A percentile compares a stretch with the other conserved stretches of the same genome.
Evolutionary conservation across 1,140 invertebrate genomes (phyloP).

Genomic region (Sinella curviseta): DNA sequence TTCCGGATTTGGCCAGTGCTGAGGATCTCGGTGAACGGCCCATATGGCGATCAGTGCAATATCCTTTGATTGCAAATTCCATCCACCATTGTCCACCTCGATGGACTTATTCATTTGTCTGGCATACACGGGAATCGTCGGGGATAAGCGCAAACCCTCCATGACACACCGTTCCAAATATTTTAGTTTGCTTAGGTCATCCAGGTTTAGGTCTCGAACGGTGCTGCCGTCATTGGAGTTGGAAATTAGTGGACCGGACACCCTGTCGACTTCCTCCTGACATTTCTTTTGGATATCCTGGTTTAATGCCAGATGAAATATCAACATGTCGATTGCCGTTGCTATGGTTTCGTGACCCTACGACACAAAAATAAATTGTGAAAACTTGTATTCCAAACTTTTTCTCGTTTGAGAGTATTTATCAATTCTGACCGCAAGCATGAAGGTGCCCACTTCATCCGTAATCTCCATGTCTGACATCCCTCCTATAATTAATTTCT

Average conservation of each 20-base stretch:
- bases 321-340: too few species aligned
- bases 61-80: neutral
- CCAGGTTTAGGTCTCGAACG: neutral
- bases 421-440: too few species aligned
- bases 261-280: neutral
- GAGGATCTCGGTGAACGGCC: constrained; percentile 63
- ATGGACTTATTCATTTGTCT: neutral
- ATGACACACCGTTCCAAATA: neutral
- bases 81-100: neutral
- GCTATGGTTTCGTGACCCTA: too few species aligned
- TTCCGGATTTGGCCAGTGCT: constrained; percentile 69
- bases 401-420: too few species aligned
- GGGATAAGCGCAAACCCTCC: neutral
- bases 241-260: too few species aligned
- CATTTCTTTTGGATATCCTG: too few species aligned
- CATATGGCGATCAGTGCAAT: neutral
- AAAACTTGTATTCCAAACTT: too few species aligned
- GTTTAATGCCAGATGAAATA: too few species aligned
- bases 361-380: too few species aligned
- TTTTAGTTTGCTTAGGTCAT: neutral
- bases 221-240: neutral
- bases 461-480: too few species aligned
- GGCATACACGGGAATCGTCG: neutral
- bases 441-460: too few species aligned
- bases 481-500: too few species aligned